Conservation (phyloP, 1,140 invertebrate genomes). For the Mylabris phalerata region DNA sequence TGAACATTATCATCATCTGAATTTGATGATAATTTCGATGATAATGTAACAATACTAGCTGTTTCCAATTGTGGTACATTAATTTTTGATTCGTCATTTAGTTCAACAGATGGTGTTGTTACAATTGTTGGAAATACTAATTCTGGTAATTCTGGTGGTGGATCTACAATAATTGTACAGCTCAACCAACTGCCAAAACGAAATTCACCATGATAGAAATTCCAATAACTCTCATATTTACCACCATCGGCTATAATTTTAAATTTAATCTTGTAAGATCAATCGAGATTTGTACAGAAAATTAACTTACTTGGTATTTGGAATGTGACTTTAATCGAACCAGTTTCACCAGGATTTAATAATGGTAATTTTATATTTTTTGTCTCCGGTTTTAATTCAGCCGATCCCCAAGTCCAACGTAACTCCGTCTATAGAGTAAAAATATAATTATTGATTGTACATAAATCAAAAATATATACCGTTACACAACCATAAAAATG, state of each 20-base stretch:
- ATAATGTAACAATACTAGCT: too few relatives aligned
- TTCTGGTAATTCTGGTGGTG: neutral
- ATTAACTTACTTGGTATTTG: slow-evolving; percentile 37
- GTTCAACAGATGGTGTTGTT: too few relatives aligned
- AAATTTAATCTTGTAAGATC: slow-evolving; percentile 7
- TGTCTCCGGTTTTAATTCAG: slow-evolving; percentile 28
- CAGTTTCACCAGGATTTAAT: slow-evolving; percentile 37
- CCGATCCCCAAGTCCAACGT: slow-evolving; percentile 38
- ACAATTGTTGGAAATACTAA: too few relatives aligned
- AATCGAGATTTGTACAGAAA: neutral
- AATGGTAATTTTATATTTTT: slow-evolving; percentile 26
- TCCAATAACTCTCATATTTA: slow-evolving; percentile 41
- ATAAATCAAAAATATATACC: too few relatives aligned
- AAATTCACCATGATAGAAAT: slow-evolving; percentile 37
- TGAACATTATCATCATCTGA: too few relatives aligned
- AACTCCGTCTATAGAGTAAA: slow-evolving; percentile 28
- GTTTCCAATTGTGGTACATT: too few relatives aligned
- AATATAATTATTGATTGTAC: too few relatives aligned
- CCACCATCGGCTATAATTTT: slow-evolving; percentile 30
- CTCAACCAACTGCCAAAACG: slow-evolving; percentile 40
- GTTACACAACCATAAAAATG: too few relatives aligned
- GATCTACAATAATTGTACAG: slow-evolving; percentile 33
- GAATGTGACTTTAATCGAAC: slow-evolving; percentile 33
- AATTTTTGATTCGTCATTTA: too few relatives aligned
- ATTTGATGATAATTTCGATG: too few relatives aligned